These are phyloP conservation scores for Prenolepis imparis DNA, from an alignment of 2,888 invertebrate genomes.

Conservation along the genomic window DNA sequence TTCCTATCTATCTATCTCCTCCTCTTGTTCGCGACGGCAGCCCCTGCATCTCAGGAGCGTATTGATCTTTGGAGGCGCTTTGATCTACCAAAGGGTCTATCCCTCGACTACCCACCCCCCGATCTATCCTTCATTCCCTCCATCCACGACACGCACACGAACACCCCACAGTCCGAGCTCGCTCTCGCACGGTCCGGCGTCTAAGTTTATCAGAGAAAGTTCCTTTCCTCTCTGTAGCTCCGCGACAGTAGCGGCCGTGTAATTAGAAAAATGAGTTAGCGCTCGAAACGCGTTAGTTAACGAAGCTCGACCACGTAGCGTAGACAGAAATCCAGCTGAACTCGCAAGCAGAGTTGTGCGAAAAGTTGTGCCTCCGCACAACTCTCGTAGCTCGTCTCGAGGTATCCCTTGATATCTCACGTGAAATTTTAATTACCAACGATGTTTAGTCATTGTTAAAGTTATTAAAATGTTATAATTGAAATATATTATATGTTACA, in stretches of 20 bases:
- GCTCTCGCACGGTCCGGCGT: conserved; percentile 77
- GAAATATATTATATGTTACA: neutral
- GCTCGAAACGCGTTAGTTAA: conserved; percentile 79
- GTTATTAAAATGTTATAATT: neutral
- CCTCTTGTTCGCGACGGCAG: conserved; percentile 59
- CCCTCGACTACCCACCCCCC: conserved; percentile 66
- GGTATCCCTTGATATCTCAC: conserved; percentile 9
- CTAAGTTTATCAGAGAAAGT: conserved; percentile 81
- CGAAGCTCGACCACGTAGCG: conserved; percentile 62
- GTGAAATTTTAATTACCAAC: conserved; percentile 35
- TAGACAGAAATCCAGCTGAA: conserved; percentile 47
- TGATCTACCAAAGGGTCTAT: conserved; percentile 84
- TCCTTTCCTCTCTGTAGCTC: conserved; percentile 62
- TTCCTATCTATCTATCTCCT: conserved; percentile 59
- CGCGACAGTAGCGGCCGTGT: conserved; percentile 79
- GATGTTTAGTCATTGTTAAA: neutral
- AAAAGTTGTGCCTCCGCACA: conserved; percentile 9
- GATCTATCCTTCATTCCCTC: conserved; percentile 65
- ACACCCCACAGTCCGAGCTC: conserved; percentile 38
- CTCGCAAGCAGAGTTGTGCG: conserved; percentile 41
- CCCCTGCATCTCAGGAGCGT: conserved; percentile 79
- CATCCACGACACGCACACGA: conserved; percentile 70
- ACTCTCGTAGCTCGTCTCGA: conserved; percentile 11
- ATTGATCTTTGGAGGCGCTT: conserved; percentile 85
- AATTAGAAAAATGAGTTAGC: conserved; percentile 86